These are phyloP conservation scores for Trisateles emortualis DNA, from an alignment of 2,888 invertebrate genomes.

Conservation along the genomic window DNA sequence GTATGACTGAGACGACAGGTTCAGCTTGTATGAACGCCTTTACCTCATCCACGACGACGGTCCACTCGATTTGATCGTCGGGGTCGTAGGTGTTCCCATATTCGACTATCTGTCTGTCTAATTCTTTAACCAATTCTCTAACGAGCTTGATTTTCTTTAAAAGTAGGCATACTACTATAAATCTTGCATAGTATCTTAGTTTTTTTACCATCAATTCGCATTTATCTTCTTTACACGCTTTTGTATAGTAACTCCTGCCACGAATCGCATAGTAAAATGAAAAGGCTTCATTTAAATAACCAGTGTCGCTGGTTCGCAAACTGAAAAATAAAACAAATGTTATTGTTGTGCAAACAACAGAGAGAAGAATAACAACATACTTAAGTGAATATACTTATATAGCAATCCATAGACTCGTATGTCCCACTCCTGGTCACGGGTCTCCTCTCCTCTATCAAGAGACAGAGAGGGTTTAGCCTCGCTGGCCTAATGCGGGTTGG, in stretches of 20 bases:
- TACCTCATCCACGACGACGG: slow-evolving; percentile 96
- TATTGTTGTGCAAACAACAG: neutral
- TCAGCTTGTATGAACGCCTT: slow-evolving; percentile 98
- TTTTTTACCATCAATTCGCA: slow-evolving; percentile 99
- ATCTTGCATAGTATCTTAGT: slow-evolving; percentile 96
- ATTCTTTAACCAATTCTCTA: slow-evolving; percentile 95
- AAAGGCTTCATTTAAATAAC: slow-evolving; percentile 98
- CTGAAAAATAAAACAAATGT: slow-evolving; percentile 80
- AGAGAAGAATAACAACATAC: neutral
- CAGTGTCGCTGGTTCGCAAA: slow-evolving; percentile 97
- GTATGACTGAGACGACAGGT: slow-evolving; percentile 94
- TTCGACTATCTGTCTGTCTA: slow-evolving; percentile 97
- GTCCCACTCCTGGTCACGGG: too few relatives aligned
- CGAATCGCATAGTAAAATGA: slow-evolving; percentile 98
- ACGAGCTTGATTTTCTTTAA: slow-evolving; percentile 97
- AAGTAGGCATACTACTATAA: slow-evolving; percentile 97
- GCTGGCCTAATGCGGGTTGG: too few relatives aligned
- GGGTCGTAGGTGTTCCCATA: slow-evolving; percentile 98
- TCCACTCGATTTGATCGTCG: slow-evolving; percentile 99
- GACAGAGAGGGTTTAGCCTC: too few relatives aligned
- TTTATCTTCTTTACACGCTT: slow-evolving; percentile 96
- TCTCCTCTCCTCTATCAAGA: too few relatives aligned
- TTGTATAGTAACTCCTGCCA: slow-evolving; percentile 97
- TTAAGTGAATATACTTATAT: too few relatives aligned
- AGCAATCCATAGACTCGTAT: too few relatives aligned